Base-by-base conservation (phyloP, 2,888 invertebrate genomes). In the Stenoptilia bipunctidactyla region DNA sequence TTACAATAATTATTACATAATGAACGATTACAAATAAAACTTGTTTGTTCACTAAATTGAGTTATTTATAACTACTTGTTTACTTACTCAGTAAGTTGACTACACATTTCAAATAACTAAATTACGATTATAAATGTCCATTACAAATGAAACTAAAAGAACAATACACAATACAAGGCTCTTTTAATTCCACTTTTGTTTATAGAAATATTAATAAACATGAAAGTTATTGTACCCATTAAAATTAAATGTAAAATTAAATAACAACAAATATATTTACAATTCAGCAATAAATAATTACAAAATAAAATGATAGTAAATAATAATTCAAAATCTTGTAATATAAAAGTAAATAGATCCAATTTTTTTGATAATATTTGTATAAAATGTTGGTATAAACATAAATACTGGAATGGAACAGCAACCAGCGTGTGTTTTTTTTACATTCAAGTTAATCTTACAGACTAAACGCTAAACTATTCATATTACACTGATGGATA, bases 181-280 rank as follows among this genome's bases (percentile, higher is more conserved):
- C 20, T 20, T 20, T 5, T 20, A 20, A 8, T 5, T 20, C 3
- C 20, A 20, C n/a, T n/a, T n/a, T 20, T 20, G 20, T 20, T 5
- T 20, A 20, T 8, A 20, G 20, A 20, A n/a, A n/a, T n/a, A n/a
- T n/a, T n/a, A 20, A 20, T 20, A 20, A 30, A 30, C 4, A 30
- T 30, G 10, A 30, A 30, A 30, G 30, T 30, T 30, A 30, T 3
- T 30, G 30, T 30, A 30, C n/a, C 30, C 20, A 20, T 20, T 20
- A 20, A 20, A 20, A 12, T 52, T 58, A 62, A 72, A 74, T 67
- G 66, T 79, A 80, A 76, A 79, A 82, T 79, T 82, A 82, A 82
- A 80, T 82, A 82, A 82, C 80, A 80, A 82, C 20, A 75, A 74
- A 69, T 65, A 76, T 80, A 82, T 82, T 58, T 80, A 82, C 82